Base-by-base conservation (phyloP, 2,888 invertebrate species). In the Melieria picta region DNA sequence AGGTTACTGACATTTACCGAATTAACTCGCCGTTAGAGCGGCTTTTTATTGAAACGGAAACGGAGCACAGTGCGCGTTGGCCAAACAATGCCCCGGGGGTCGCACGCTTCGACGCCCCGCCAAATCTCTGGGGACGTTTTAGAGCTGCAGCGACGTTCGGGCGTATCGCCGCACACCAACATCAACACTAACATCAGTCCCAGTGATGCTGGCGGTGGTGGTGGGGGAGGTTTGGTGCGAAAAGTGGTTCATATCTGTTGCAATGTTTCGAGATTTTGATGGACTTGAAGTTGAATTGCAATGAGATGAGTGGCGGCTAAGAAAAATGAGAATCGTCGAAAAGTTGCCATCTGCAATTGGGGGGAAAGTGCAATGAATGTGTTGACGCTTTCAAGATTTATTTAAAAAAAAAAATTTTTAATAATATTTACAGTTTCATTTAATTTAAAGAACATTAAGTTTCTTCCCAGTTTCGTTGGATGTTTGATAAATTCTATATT, bases 61-160 rank as follows among this genome's bases (percentile, higher is more conserved):
- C 82, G 82, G 83, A 81, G 82, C 79, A 70, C 70, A 70, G 70
- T 74, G 69, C 57, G 70, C 73, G 58, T 72, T 57, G 65, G 46
- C 11, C n/a, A n/a, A 46, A 48, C 66, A 9, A 66, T 58, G 30
- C 13, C 10, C 48, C 10, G 48, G 42, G 42, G n/a, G 11, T 83
- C 84, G 82, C 80, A 84, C 82, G 84, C 85, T 84, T 85, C 83
- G 83, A 83, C 86, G 85, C 86, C 84, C 84, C 78, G 79, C 77
- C 71, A 73, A 75, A 74, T 74, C 82, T 80, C 81, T 75, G 75
- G 82, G 81, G 81, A 85, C 81, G 81, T 76, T 83, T 83, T 82
- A 77, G 30, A 65, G 52, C n/a, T 30, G 30, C 30, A 30, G 30
- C 30, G 3, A 30, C 30, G 30, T 30, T 30, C 30, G 30, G 30